Conservation (phyloP, 2,888 invertebrate species). For the Ernsta delagoae region DNA sequence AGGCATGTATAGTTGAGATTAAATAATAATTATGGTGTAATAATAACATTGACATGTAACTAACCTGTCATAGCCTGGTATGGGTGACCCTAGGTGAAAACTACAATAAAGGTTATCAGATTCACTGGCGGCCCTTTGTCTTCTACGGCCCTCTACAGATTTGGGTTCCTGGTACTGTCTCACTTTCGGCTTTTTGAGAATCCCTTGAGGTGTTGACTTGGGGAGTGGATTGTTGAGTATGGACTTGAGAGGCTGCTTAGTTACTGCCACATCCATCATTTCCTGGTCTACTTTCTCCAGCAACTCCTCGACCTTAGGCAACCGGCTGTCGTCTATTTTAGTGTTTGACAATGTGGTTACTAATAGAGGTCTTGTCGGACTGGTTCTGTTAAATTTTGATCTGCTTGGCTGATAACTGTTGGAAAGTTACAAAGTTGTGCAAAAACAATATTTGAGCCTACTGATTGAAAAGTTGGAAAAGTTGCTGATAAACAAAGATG, state of each 20-base stretch:
- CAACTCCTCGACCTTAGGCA: slow-evolving; percentile 79
- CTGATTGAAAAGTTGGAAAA: not conserved
- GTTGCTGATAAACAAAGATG: not conserved
- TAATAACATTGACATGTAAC: slow-evolving; percentile 38
- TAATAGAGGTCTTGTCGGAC: slow-evolving; percentile 68
- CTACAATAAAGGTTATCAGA: slow-evolving; percentile 73
- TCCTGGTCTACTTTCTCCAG: slow-evolving; percentile 76
- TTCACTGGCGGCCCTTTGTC: slow-evolving; percentile 79
- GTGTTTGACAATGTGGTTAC: slow-evolving; percentile 72
- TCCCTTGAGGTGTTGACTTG: slow-evolving; percentile 70
- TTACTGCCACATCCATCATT: slow-evolving; percentile 67
- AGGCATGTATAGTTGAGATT: no score
- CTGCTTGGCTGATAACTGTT: slow-evolving; percentile 67
- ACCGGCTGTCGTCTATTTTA: slow-evolving; percentile 68
- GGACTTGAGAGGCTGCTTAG: slow-evolving; percentile 76
- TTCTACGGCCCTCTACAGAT: slow-evolving; percentile 67
- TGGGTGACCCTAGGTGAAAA: slow-evolving; percentile 61
- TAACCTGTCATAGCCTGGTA: slow-evolving; percentile 73
- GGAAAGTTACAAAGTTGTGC: slow-evolving; percentile 35
- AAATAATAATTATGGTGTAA: not conserved
- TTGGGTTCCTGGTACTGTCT: slow-evolving; percentile 63
- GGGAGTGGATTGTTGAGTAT: slow-evolving; percentile 76
- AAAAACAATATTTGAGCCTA: not conserved
- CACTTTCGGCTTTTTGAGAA: slow-evolving; percentile 75
- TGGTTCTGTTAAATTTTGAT: slow-evolving; percentile 68